Evolutionary conservation across 2,797 vertebrate species (phyloP).

Genomic region (Pempheris klunzingeri): DNA sequence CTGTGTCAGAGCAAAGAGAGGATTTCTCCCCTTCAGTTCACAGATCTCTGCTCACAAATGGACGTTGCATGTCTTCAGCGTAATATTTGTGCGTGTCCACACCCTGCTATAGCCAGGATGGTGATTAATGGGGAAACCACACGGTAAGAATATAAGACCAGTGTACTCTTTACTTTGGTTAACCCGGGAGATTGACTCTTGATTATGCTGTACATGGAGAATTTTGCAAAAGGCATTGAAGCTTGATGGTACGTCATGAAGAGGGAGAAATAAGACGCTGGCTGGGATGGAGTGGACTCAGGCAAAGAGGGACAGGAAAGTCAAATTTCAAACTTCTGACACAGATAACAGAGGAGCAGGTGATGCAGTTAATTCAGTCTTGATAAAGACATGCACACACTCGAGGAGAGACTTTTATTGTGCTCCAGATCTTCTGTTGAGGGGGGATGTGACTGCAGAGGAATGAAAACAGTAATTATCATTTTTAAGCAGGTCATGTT

Average conservation of each 20-base stretch:
- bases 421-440: conserved; percentile 28
- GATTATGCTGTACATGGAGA: not conserved
- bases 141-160: conserved; percentile 62
- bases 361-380: conserved; percentile 23
- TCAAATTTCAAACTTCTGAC: not conserved
- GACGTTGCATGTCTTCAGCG: conserved; percentile 43
- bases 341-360: not conserved
- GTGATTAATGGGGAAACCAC: conserved; percentile 16
- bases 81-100: conserved; percentile 24
- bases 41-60: conserved; percentile 23
- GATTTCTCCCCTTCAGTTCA: not conserved
- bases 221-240: not conserved
- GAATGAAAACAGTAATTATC: conserved; percentile 76
- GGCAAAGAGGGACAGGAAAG: not conserved
- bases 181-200: conserved; percentile 1
- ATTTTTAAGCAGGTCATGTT: conserved; percentile 77
- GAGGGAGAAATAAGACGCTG: not conserved
- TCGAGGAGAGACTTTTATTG: conserved; percentile 20
- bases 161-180: not conserved
- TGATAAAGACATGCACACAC: not conserved
- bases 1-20: conserved; percentile 7
- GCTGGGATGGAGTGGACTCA: not conserved
- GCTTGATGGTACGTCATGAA: not conserved
- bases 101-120: conserved; percentile 32
- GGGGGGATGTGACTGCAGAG: conserved; percentile 39